A percentile compares a stretch with the other conserved stretches of the same genome.
phyloP scores from a whole-genome alignment of 2,113 vertebrate genomes.

The Misgurnus mizolepis region DNA sequence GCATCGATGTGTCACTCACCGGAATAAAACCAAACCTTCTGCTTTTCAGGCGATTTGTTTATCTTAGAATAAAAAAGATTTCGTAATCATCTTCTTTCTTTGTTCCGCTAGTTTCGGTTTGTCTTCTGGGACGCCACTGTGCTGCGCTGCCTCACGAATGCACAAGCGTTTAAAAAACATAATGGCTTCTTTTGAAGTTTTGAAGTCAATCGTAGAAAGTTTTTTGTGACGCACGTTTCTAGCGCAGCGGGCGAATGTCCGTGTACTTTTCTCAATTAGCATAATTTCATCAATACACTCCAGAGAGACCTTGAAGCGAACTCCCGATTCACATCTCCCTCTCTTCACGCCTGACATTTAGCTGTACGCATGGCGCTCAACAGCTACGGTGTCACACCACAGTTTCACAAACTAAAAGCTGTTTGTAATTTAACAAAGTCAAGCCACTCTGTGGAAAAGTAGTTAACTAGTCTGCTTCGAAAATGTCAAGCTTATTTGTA shows the following conservation, averaged over 20 bases:
- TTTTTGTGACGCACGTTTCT: constrained; percentile 18
- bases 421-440: too few relatives aligned
- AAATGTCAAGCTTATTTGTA: too few relatives aligned
- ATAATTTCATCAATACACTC: constrained; percentile 57
- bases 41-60: constrained; percentile 12
- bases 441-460: too few relatives aligned
- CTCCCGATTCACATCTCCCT: constrained; percentile 25
- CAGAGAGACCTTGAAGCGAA: constrained; percentile 49
- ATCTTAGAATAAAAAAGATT: constrained; percentile 17
- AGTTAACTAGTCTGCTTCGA: too few relatives aligned
- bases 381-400: neutral
- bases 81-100: constrained; percentile 19
- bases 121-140: constrained; percentile 11
- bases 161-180: constrained; percentile 2
- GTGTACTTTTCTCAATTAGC: constrained; percentile 55
- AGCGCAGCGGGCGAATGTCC: constrained; percentile 44
- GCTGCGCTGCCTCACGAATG: constrained; percentile 17
- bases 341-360: constrained; percentile 35
- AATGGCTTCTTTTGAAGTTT: constrained; percentile 45
- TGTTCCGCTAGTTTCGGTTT: neutral
- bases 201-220: constrained; percentile 41
- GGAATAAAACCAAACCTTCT: constrained; percentile 1
- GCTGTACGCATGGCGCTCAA: neutral
- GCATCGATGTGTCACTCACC: constrained; percentile 34
- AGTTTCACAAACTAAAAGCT: too few relatives aligned